Percentiles rank a stretch among this genome's conserved stretches.
Conservation (phyloP, 2,888 invertebrate genomes). For the Frankliniella fusca region DNA sequence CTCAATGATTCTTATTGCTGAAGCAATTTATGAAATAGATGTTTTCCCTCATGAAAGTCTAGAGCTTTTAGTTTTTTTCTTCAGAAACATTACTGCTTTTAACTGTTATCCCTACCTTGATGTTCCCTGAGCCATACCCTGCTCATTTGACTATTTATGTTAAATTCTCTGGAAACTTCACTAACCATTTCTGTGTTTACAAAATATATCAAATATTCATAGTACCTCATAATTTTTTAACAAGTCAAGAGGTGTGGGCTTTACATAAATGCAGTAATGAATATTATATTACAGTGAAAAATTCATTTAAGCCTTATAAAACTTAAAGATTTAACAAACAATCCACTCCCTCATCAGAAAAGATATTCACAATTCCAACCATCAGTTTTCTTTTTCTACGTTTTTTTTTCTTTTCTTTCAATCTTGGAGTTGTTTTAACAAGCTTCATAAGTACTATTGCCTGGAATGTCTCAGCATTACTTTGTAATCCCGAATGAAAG, state of each 20-base stretch:
- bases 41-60: not conserved
- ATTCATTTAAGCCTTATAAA: not conserved
- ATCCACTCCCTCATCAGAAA: not conserved
- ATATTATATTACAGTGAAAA: not conserved
- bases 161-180: not conserved
- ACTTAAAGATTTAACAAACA: not conserved
- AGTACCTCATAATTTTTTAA: not conserved
- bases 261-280: not conserved
- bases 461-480: not conserved
- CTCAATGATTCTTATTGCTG: not conserved
- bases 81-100: not conserved
- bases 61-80: not conserved
- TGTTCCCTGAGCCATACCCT: constrained; percentile 20
- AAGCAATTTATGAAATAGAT: not conserved
- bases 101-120: not conserved
- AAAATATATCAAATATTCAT: constrained; percentile 14
- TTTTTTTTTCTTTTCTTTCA: not conserved
- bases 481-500: not conserved
- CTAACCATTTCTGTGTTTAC: constrained; percentile 20
- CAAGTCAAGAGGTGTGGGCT: not conserved
- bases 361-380: not conserved
- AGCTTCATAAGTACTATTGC: not conserved
- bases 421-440: not conserved
- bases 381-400: not conserved
- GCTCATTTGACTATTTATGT: not conserved